Evolutionary conservation across 2,888 invertebrate species (phyloP), one percentile per base, ranked within the genome.

Genomic region (Trachelus iudaicus): DNA sequence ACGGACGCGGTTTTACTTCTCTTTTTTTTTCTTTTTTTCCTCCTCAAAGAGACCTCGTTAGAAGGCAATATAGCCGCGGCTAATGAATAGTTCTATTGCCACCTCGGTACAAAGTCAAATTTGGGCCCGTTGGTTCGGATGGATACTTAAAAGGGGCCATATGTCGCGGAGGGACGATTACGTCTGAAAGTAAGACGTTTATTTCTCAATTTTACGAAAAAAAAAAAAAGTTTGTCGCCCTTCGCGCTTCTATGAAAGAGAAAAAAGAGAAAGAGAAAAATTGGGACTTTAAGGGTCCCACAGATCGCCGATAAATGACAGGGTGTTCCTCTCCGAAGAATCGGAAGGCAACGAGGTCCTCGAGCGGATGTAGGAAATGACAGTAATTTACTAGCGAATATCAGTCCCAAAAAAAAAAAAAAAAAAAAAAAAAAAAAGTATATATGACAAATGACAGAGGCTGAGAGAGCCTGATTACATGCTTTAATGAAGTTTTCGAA

Each of bases 11-110:
- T 37, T 37, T 37, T 15, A 37, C 0, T 37, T 13, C 13, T 37
- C 12, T n/a, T n/a, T n/a, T 11, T 31, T 1, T 0, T 37, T 13
- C 13, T 37, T 35, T n/a, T n/a, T n/a, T 11, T 31, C 3, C 30
- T 4, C 69, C 69, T 13, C 12, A 69, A 30, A 69, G 23, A 69
- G 30, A 30, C 30, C 69, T 69, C 78, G 75, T 78, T 75, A 78
- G 75, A 75, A 73, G 34, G 69, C 56, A 78, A 78, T 78, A 75
- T 75, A 75, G 69, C 37, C 37, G 15, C 37, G 1, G 37, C n/a
- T 75, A 78, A 78, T 73, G 73, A 78, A 78, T 78, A 78, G 78
- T 75, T 40, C 75, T 78, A 4, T 78, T 76, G 75, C 78, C 78
- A 78, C 78, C 78, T 78, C 73, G 75, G 37, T 13, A 37, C 37